These are phyloP conservation scores for Tychaedon coryphoeus DNA, from an alignment of 2,113 vertebrate species.

Conservation along the genomic window DNA sequence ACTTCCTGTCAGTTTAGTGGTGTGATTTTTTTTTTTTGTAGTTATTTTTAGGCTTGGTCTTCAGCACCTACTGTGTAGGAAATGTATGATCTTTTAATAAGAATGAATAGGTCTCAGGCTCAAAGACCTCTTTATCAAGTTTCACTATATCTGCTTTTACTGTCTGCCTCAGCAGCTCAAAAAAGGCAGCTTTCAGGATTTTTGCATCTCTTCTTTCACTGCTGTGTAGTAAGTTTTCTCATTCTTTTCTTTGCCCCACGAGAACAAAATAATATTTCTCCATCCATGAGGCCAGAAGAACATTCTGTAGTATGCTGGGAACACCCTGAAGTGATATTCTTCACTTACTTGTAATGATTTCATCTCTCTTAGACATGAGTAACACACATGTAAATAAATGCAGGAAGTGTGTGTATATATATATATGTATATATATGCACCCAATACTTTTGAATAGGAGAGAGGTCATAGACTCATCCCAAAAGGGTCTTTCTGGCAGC, in stretches of 20 bases:
- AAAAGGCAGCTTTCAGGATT: background rate
- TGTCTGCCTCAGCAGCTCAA: background rate
- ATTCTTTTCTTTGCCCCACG: background rate
- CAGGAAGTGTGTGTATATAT: background rate
- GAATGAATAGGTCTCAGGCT: background rate
- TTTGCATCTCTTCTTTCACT: background rate
- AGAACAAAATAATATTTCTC: background rate
- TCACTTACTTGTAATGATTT: background rate
- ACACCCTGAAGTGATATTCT: background rate
- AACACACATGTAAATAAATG: background rate
- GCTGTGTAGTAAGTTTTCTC: background rate
- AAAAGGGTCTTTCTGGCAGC: background rate
- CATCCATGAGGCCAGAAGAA: background rate
- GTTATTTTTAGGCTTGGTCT: constrained; percentile 42
- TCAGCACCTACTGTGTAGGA: background rate
- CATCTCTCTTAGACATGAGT: background rate
- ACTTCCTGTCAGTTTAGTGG: constrained; percentile 43
- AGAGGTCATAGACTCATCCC: background rate
- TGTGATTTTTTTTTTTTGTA: background rate
- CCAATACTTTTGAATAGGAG: background rate
- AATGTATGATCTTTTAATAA: background rate
- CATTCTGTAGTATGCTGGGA: background rate
- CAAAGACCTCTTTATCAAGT: background rate
- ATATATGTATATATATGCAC: too few relatives aligned
- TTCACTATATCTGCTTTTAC: background rate